Conservation (phyloP, 2,113 vertebrate species). For the Siniperca knerii region DNA sequence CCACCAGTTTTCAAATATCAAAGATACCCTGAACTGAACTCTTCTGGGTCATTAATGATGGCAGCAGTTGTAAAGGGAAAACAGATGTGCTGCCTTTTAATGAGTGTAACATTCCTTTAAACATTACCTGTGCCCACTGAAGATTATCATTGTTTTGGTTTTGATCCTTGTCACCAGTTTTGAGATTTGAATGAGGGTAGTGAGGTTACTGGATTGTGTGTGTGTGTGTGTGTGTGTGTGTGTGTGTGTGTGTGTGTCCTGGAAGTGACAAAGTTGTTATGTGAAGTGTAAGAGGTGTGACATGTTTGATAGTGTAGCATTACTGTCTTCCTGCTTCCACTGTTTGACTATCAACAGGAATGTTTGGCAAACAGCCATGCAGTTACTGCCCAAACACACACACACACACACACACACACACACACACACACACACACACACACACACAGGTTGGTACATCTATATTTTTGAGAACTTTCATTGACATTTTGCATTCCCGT, state of each 20-base stretch:
- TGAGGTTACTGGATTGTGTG: neutral
- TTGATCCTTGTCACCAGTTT: neutral
- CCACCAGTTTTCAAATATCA: neutral
- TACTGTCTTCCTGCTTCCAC: constrained; percentile 49
- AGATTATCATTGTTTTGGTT: neutral
- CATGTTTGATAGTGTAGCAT: constrained; percentile 30
- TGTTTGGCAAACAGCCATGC: constrained; percentile 52
- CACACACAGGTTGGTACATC: neutral
- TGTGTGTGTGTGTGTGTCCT: constrained; percentile 25
- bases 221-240: constrained; percentile 9
- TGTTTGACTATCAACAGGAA: constrained; percentile 68
- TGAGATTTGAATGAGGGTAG: neutral
- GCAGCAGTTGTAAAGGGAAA: neutral
- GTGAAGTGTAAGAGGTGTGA: constrained; percentile 34
- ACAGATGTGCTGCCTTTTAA: neutral
- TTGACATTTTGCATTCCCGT: neutral
- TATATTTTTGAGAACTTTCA: neutral
- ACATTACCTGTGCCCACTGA: neutral
- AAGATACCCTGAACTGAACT: neutral
- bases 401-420: constrained; percentile 23
- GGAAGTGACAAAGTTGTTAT: constrained; percentile 14
- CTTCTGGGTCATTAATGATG: neutral
- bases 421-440: constrained; percentile 16
- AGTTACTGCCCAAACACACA: neutral
- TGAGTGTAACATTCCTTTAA: neutral